Base-by-base conservation (phyloP, 2,888 invertebrate species). In the Callinectes sapidus region DNA sequence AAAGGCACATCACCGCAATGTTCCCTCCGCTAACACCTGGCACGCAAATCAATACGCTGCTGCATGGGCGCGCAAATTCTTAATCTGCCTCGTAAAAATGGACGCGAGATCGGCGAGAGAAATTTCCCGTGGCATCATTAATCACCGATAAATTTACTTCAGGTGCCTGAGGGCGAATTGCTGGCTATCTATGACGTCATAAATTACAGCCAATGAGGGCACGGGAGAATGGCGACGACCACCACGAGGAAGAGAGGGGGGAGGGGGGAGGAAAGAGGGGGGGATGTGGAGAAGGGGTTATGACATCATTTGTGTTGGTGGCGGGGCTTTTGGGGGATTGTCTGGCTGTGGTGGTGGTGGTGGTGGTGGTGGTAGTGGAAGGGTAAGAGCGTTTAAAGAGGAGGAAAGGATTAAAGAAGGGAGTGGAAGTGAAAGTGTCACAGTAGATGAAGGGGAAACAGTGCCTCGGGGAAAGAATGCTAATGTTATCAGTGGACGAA, bases 101-200 rank as follows among this genome's bases (percentile, higher is more conserved):
- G n/a, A 28, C n/a, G 28, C 71, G 28, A 28, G 28, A 71, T 28
- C 71, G 28, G 71, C 71, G 71, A n/a, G 71, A 71, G 71, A 71
- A 71, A 71, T 71, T 71, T 71, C 28, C n/a, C 71, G 28, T 28
- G 71, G n/a, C 71, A 71, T 71, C 71, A 28, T 28, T 28, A n/a
- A 28, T 71, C 71, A 71, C 71, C 71, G 71, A 28, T 71, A 71
- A 71, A 28, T 71, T 71, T 71, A 71, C 71, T 71, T 71, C 71
- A 71, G n/a, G 71, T 71, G 28, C 71, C 71, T 71, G 71, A 71
- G 71, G 71, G 23, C 71, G n/a, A 71, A 71, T 71, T 71, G 71
- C 71, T 71, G 71, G 71, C 71, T 71, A n/a, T 71, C 71, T 71
- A 71, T 71, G 28, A 71, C 71, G 71, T 28, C 71, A 71, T 71